phyloP scores from a whole-genome alignment of 2,888 invertebrate genomes.

The Mesorhabditis spiculigera region DNA sequence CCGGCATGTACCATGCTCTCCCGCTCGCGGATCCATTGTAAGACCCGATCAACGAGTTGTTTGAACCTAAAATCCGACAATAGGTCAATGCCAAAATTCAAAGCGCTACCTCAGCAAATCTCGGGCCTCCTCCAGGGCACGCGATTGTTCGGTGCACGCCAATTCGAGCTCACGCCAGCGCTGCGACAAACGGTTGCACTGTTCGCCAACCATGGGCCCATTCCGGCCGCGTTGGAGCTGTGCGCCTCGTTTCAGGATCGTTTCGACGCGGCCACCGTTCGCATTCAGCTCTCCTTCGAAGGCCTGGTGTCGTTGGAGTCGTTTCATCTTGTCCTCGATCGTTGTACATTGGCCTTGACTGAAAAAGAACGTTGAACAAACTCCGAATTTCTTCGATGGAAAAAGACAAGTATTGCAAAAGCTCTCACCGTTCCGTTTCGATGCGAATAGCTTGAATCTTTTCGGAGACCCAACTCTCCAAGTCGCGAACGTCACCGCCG shows the following conservation, averaged over 20 bases:
- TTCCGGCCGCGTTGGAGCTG: slow-evolving; percentile 12
- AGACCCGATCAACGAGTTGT: slow-evolving; percentile 77
- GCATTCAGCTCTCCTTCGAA: slow-evolving; percentile 87
- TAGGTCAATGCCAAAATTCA: not conserved
- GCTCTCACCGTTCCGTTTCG: slow-evolving; percentile 63
- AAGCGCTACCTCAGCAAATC: slow-evolving; percentile 79
- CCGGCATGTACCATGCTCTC: slow-evolving; percentile 76
- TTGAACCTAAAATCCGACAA: slow-evolving; percentile 3
- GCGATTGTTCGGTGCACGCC: slow-evolving; percentile 71
- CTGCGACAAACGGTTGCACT: slow-evolving; percentile 65
- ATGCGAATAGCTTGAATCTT: slow-evolving; percentile 55
- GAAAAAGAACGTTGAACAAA: not conserved
- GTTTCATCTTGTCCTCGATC: slow-evolving; percentile 90
- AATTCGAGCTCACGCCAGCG: slow-evolving; percentile 76
- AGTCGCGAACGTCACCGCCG: slow-evolving; percentile 76
- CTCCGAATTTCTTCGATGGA: no score
- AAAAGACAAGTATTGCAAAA: not conserved
- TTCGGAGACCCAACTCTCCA: slow-evolving; percentile 63
- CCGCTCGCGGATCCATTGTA: slow-evolving; percentile 95
- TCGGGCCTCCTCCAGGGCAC: slow-evolving; percentile 90
- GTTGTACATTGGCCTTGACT: slow-evolving; percentile 72
- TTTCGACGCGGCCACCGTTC: slow-evolving; percentile 79
- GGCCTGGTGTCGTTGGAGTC: slow-evolving; percentile 87
- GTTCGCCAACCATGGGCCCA: slow-evolving; percentile 14
- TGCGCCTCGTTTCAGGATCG: slow-evolving; percentile 67